Evolutionary conservation across 2,797 vertebrate species (phyloP).

Genomic region (Steatocranus sp.): DNA sequence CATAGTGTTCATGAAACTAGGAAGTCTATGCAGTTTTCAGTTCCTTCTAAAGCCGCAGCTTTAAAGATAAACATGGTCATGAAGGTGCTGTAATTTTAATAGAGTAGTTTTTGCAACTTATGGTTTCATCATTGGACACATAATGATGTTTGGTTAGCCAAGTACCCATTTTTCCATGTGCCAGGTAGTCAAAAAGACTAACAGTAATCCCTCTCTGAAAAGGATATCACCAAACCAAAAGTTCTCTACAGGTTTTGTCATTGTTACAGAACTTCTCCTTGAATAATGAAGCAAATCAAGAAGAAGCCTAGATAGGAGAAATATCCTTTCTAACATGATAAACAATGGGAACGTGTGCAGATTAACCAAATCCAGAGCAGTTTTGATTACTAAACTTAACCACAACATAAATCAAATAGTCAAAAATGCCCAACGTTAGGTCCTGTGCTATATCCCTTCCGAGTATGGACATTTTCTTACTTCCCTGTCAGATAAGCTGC

Average conservation of each 20-base stretch:
- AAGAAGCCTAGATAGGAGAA: neutral
- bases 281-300: neutral
- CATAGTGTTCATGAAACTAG: neutral
- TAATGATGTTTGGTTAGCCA: accelerated
- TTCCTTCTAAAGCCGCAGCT: neutral
- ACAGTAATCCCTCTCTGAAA: neutral
- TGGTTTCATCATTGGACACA: accelerated
- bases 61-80: neutral
- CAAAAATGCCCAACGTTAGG: neutral
- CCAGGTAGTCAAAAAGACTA: neutral
- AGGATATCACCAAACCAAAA: neutral
- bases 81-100: neutral
- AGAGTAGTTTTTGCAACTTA: neutral
- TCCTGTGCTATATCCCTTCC: accelerated
- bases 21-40: neutral
- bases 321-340: neutral
- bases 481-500: neutral
- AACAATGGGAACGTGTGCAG: neutral
- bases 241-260: neutral
- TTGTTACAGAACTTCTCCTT: accelerated
- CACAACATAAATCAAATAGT: neutral
- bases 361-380: neutral
- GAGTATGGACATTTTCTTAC: accelerated
- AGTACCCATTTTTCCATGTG: neutral
- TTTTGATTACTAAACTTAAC: accelerated